Evolutionary conservation across 2,797 vertebrate species (phyloP).

Genomic region (Aldrovandia affinis): DNA sequence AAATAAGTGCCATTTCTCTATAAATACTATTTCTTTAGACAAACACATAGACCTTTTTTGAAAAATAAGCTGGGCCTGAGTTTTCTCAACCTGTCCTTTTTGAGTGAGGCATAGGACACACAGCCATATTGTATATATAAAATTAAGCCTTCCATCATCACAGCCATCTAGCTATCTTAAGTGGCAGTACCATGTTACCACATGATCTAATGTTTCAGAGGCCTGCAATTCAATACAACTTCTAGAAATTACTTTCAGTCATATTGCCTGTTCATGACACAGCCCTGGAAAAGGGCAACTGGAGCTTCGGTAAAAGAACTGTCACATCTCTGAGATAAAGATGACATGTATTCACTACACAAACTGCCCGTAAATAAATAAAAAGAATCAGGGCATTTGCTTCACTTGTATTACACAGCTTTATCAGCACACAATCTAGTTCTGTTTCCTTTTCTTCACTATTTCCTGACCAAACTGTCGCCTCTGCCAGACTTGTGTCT

Average conservation of each 20-base stretch:
- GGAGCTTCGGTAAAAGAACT: background rate
- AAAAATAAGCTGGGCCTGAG: constrained; percentile 23
- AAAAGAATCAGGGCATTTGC: background rate
- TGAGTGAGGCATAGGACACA: constrained; percentile 43
- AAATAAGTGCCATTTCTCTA: constrained; percentile 7
- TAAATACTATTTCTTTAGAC: constrained; percentile 7
- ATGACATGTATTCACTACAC: constrained; percentile 23
- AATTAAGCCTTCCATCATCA: constrained; percentile 71
- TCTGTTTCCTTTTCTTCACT: background rate
- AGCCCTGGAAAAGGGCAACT: constrained; percentile 38
- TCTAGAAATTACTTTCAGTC: constrained; percentile 67
- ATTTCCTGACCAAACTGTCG: background rate
- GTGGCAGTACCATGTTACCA: constrained; percentile 78
- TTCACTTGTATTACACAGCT: too few relatives aligned
- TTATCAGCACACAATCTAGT: background rate
- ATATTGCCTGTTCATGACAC: constrained; percentile 72
- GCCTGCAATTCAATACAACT: constrained; percentile 77
- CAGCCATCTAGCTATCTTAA: constrained; percentile 78
- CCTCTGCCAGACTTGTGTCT: background rate
- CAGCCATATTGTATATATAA: constrained; percentile 72
- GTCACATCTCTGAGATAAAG: constrained; percentile 6
- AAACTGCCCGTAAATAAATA: constrained; percentile 28
- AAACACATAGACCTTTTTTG: background rate
- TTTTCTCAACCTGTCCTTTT: constrained; percentile 22
- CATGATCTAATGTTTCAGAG: constrained; percentile 73